Percentiles rank a stretch among this genome's conserved stretches.
These are phyloP conservation scores for Uria aalge DNA, from an alignment of 2,113 vertebrate genomes.

Conservation along the genomic window DNA sequence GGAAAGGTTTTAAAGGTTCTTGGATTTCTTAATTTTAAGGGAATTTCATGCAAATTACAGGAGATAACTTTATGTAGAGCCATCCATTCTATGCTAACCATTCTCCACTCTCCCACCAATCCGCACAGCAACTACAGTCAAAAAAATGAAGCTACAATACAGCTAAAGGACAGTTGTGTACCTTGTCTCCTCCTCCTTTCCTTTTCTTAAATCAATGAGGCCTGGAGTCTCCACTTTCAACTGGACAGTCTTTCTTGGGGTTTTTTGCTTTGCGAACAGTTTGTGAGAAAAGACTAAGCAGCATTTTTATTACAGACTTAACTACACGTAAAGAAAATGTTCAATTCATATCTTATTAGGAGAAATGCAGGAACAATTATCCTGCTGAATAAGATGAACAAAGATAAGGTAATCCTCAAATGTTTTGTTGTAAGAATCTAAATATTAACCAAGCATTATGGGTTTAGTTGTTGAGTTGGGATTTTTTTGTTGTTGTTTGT, in stretches of 20 bases:
- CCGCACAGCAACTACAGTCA: background rate
- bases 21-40: background rate
- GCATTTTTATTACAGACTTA: background rate
- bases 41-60: background rate
- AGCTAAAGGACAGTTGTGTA: background rate
- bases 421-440: background rate
- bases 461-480: background rate
- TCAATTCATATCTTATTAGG: background rate
- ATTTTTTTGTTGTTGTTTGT: background rate
- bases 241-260: background rate
- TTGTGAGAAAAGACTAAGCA: background rate
- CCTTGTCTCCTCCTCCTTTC: background rate
- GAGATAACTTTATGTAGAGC: background rate
- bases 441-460: background rate
- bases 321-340: background rate
- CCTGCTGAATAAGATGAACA: background rate
- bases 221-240: background rate
- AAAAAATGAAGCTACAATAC: background rate
- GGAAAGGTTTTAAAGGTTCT: background rate
- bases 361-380: background rate
- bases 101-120: background rate
- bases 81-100: background rate
- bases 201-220: background rate
- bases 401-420: background rate
- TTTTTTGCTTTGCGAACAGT: background rate